Evolutionary conservation across 2,888 invertebrate genomes (phyloP).

Genomic region (Eledone cirrhosa): DNA sequence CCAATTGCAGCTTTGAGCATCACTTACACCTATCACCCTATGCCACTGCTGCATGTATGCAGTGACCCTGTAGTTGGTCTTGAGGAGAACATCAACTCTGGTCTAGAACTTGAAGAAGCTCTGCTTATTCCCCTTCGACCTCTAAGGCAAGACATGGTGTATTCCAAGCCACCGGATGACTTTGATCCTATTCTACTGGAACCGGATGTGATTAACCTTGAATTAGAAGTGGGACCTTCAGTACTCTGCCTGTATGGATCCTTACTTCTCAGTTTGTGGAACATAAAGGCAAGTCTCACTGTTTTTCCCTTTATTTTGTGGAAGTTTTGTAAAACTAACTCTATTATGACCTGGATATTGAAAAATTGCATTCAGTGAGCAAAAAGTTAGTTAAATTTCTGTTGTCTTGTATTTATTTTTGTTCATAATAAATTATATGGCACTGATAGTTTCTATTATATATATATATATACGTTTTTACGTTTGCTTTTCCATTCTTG

Average conservation of each 20-base stretch:
- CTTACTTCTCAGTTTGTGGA: constrained; percentile 86
- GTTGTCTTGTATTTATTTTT: too few relatives aligned
- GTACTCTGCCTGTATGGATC: constrained; percentile 91
- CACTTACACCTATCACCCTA: constrained; percentile 89
- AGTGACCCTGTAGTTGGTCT: constrained; percentile 71
- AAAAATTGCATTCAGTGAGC: too few relatives aligned
- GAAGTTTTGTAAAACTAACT: too few relatives aligned
- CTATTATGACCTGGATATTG: too few relatives aligned
- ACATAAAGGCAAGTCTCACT: constrained; percentile 75
- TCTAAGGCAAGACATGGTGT: constrained; percentile 39
- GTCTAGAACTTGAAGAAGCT: constrained; percentile 93
- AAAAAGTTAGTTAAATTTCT: too few relatives aligned
- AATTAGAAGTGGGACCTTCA: constrained; percentile 94
- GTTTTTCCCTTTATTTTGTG: too few relatives aligned
- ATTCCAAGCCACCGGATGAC: constrained; percentile 66
- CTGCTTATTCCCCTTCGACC: constrained; percentile 90
- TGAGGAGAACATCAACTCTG: constrained; percentile 35
- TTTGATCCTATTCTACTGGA: constrained; percentile 88
- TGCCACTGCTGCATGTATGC: constrained; percentile 85
- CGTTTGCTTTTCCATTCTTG: too few relatives aligned
- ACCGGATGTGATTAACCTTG: constrained; percentile 89
- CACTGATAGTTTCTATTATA: too few relatives aligned
- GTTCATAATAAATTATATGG: too few relatives aligned
- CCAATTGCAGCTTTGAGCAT: constrained; percentile 93
- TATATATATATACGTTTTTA: too few relatives aligned